These are phyloP conservation scores for Coregonus ussuriensis DNA, from an alignment of 2,797 vertebrate genomes.

Conservation along the genomic window DNA sequence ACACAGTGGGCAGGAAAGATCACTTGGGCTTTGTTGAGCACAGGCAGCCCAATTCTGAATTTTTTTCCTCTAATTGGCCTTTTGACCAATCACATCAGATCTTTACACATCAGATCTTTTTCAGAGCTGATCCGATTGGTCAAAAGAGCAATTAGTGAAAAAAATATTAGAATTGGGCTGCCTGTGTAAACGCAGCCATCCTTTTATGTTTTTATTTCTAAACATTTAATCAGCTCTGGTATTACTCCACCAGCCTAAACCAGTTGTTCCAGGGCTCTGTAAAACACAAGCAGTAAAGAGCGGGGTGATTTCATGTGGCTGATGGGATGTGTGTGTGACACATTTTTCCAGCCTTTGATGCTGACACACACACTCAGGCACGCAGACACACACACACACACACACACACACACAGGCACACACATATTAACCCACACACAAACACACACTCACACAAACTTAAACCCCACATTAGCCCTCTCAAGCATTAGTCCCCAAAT, in stretches of 20 bases:
- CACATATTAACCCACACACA: constrained; percentile 16
- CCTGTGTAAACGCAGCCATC: constrained; percentile 6
- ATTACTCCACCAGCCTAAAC: constrained; percentile 5
- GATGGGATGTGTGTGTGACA: neutral
- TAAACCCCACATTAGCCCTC: too few species aligned
- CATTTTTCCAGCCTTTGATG: constrained; percentile 25
- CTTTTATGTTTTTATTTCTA: constrained; percentile 27
- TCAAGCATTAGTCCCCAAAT: too few species aligned
- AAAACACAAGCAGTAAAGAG: neutral
- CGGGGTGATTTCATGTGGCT: constrained; percentile 7
- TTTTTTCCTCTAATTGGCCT: too few species aligned
- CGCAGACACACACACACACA: too few species aligned
- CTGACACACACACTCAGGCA: neutral
- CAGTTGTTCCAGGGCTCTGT: neutral
- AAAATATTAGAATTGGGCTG: too few species aligned
- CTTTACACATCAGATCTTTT: too few species aligned
- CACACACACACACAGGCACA: constrained; percentile 16
- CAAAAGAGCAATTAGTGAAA: too few species aligned
- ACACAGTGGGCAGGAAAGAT: neutral
- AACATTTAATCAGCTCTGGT: constrained; percentile 33
- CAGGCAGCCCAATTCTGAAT: too few species aligned
- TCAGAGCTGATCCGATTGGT: too few species aligned
- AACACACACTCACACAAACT: neutral
- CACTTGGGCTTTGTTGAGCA: neutral
- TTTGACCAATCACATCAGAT: too few species aligned